A percentile compares a stretch with the other conserved stretches of the same genome.
Evolutionary conservation across 1,140 invertebrate species (phyloP).

Genomic region (Sinonovacula constricta): DNA sequence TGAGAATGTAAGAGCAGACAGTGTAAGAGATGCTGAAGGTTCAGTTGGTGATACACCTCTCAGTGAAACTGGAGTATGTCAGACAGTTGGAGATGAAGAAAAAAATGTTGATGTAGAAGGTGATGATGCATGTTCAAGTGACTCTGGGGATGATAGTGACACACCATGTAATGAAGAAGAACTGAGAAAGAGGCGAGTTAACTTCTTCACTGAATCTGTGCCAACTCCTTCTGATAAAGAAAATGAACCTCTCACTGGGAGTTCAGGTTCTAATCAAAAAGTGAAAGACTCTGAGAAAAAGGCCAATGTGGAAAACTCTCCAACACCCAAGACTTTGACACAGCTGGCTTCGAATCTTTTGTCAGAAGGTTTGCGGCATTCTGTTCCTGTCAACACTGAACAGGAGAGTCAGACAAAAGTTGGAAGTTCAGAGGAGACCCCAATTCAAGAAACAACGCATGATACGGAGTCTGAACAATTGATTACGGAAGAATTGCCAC

Average conservation of each 20-base stretch:
- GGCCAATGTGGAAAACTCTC: no score
- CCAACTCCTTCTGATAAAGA: not conserved
- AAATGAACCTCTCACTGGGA: not conserved
- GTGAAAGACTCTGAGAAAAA: no score
- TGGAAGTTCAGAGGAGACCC: not conserved
- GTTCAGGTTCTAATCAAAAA: no score
- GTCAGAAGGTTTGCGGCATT: not conserved
- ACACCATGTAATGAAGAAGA: no score
- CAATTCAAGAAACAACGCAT: not conserved
- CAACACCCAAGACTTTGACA: not conserved
- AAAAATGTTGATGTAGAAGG: not conserved
- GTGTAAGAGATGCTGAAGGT: not conserved
- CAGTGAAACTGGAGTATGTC: not conserved
- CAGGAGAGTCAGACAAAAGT: not conserved
- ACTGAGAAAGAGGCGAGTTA: slow-evolving; percentile 23
- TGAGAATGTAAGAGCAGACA: not conserved
- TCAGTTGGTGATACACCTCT: not conserved
- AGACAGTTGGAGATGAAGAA: not conserved
- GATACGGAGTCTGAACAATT: not conserved
- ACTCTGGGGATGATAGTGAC: no score
- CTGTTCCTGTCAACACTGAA: not conserved
- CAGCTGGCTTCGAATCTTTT: slow-evolving; percentile 31
- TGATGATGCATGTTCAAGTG: not conserved
- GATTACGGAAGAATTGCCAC: no score
- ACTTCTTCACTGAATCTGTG: slow-evolving; percentile 22